A percentile compares a stretch with the other conserved stretches of the same genome.
These are phyloP conservation scores for Paramuricea clavata DNA, from an alignment of 92 coral and sea anemone genomes.

Conservation along the genomic window DNA sequence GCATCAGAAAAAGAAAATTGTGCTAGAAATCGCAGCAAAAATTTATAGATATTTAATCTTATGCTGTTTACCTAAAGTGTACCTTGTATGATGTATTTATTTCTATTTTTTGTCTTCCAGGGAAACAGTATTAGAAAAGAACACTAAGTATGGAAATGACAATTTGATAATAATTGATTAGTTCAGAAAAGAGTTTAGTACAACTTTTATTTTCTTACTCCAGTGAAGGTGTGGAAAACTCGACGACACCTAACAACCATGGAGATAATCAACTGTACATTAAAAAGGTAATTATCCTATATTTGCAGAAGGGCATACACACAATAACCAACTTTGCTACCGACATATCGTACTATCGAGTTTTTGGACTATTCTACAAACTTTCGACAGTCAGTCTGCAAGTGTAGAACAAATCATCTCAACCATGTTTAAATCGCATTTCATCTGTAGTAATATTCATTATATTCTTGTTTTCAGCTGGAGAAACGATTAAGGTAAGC, in stretches of 20 bases:
- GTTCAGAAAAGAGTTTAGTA: too few relatives aligned
- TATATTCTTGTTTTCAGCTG: background rate
- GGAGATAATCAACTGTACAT: conserved; percentile 11
- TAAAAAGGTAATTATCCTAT: conserved; percentile 7
- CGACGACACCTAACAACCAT: background rate
- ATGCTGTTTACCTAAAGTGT: too few relatives aligned
- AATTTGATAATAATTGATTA: background rate
- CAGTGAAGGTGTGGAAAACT: background rate
- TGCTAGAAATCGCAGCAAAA: too few relatives aligned
- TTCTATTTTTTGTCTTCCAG: conserved; percentile 1
- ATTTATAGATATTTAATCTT: too few relatives aligned
- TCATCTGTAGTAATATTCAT: background rate
- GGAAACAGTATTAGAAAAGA: background rate
- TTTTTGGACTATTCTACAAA: too few relatives aligned
- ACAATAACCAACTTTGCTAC: too few relatives aligned
- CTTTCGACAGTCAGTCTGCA: too few relatives aligned
- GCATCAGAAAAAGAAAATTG: too few relatives aligned
- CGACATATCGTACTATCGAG: too few relatives aligned
- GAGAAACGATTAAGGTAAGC: conserved; percentile 19
- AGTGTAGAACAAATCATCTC: too few relatives aligned
- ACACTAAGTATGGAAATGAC: background rate
- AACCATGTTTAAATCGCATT: too few relatives aligned
- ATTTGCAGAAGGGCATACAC: background rate
- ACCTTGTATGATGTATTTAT: too few relatives aligned
- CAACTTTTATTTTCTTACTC: background rate